These are phyloP conservation scores for Neofelis nebulosa DNA, from an alignment of 2,113 vertebrate genomes.

Conservation along the genomic window DNA sequence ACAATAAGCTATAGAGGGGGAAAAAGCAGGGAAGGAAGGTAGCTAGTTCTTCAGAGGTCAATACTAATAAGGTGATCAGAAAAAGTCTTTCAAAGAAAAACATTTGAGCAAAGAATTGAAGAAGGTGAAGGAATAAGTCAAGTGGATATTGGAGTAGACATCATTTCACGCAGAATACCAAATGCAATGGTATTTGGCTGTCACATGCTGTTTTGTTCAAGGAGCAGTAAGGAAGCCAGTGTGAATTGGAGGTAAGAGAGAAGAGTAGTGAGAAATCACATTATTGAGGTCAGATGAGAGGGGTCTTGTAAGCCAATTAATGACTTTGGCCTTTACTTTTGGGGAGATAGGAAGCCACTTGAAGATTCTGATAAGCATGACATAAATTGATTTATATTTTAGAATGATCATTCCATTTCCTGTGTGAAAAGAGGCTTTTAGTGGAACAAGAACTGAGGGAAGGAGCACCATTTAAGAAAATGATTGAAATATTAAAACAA, in stretches of 20 bases:
- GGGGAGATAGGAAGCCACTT: not conserved
- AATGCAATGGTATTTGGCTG: not conserved
- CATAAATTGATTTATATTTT: not conserved
- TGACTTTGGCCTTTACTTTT: not conserved
- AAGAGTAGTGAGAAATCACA: not conserved
- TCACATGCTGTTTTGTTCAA: not conserved
- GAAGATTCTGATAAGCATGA: not conserved
- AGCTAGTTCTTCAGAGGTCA: not conserved
- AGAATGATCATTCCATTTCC: not conserved
- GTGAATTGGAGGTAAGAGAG: not conserved
- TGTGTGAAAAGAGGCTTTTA: not conserved
- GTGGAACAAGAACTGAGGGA: not conserved
- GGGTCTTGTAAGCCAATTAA: not conserved
- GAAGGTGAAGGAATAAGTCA: not conserved
- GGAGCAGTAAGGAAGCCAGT: not conserved
- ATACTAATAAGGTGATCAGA: not conserved
- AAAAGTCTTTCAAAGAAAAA: not conserved
- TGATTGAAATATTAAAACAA: not conserved
- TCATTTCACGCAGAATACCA: not conserved
- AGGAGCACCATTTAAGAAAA: not conserved
- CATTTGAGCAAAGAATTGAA: not conserved
- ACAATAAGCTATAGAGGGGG: not conserved
- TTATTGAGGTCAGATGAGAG: not conserved
- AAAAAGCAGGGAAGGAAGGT: not conserved
- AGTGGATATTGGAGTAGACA: not conserved